Base-by-base conservation (phyloP, 2,888 invertebrate genomes). In the Ornithoptera priamus region DNA sequence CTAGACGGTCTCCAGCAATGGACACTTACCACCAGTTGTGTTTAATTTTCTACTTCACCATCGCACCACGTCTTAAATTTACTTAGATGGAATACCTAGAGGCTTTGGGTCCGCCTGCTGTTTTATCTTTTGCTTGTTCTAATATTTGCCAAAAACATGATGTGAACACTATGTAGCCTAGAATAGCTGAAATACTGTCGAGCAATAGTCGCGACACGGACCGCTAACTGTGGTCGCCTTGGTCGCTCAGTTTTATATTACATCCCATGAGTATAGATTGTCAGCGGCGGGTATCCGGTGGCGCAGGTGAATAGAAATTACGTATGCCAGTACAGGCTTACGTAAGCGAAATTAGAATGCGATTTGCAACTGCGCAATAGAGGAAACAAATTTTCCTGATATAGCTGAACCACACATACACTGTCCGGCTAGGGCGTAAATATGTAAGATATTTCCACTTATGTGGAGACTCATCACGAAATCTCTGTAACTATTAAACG, bases 231-330 rank as follows among this genome's bases (percentile, higher is more conserved):
- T 74, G 74, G 74, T 81, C 78, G 77, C 80, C 83, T 85, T 84
- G 83, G 75, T 75, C 64, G 71, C 69, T 71, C 76, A 72, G 83
- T 76, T 73, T 89, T 81, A 70, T 62, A 77, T 90, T 86, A 80
- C 89, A 71, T 90, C 91, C 85, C 91, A 90, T 85, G 88, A 78
- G 86, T 89, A 90, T 91, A 83, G 75, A 78, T 85, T 80, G 75
- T 76, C 82, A 85, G 81, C 81, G 80, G 81, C 72, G 65, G 73
- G 80, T 85, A 82, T 87, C 87, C 80, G 81, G 83, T 89, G 79
- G 77, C 82, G 70, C 66, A 75, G 64, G 24, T 67, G 76, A 79
- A 75, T 77, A 77, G 74, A 71, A 75, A 73, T 71, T 68, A 63
- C 72, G 50, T 60, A 65, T 67, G 53, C 20, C 5, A n/a, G 18